Evolutionary conservation across 2,888 invertebrate genomes (phyloP).

Genomic region (Actias luna): DNA sequence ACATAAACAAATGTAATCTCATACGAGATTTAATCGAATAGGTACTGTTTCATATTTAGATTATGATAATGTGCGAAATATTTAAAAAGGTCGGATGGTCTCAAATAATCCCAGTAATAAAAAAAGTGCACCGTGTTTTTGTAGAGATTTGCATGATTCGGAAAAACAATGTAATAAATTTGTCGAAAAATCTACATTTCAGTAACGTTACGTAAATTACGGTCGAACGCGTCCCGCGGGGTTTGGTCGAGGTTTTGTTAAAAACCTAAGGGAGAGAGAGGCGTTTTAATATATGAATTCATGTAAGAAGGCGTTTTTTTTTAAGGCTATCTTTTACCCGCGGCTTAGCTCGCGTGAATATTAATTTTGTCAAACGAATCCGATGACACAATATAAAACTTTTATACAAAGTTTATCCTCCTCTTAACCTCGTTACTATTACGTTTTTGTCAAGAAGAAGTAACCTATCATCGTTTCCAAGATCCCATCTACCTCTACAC

Average conservation of each 20-base stretch:
- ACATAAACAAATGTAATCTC: too few relatives aligned
- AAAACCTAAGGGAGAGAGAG: conserved; percentile 20
- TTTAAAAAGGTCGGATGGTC: background rate
- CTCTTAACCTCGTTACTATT: too few relatives aligned
- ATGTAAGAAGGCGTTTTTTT: background rate
- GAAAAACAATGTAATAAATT: conserved; percentile 34
- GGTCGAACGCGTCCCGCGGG: conserved; percentile 31
- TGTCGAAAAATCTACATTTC: conserved; percentile 36
- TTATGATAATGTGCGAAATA: too few relatives aligned
- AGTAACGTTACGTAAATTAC: conserved; percentile 36
- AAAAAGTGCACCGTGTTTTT: conserved; percentile 17
- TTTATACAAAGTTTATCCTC: too few relatives aligned
- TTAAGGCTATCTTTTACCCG: background rate
- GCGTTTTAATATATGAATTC: conserved; percentile 8
- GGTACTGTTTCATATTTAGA: too few relatives aligned
- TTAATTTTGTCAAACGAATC: too few relatives aligned
- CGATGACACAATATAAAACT: too few relatives aligned
- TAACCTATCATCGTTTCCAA: too few relatives aligned
- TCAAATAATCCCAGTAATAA: conserved; percentile 19
- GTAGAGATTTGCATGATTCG: conserved; percentile 22
- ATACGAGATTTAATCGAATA: too few relatives aligned
- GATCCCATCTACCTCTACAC: too few relatives aligned
- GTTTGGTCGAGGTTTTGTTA: conserved; percentile 7
- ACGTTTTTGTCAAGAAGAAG: too few relatives aligned
- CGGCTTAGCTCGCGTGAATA: too few relatives aligned